Conservation (phyloP, 2,888 invertebrate genomes). For the Ectemnius lituratus region DNA sequence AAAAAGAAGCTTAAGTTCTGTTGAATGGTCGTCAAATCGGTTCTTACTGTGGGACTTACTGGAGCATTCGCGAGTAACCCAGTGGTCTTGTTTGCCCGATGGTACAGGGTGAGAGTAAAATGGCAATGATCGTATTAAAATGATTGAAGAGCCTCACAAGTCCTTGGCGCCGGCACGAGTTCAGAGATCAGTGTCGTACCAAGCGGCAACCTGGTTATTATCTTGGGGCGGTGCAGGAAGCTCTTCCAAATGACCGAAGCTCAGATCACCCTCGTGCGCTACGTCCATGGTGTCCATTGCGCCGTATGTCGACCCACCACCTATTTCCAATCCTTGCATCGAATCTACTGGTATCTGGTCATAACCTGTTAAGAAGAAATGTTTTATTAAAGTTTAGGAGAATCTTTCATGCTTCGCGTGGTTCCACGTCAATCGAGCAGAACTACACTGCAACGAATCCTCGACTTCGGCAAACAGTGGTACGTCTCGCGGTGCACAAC, state of each 20-base stretch:
- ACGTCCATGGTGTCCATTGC: slow-evolving; percentile 93
- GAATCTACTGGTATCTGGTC: slow-evolving; percentile 98
- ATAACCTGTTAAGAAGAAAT: slow-evolving; percentile 85
- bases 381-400: slow-evolving; percentile 16
- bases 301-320: slow-evolving; percentile 87
- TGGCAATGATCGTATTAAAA: slow-evolving; percentile 54
- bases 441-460: slow-evolving; percentile 26
- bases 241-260: slow-evolving; percentile 88
- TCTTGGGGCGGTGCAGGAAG: slow-evolving; percentile 91
- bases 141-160: slow-evolving; percentile 52
- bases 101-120: slow-evolving; percentile 56
- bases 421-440: slow-evolving; percentile 34
- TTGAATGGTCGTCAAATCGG: background rate
- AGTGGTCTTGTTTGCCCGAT: background rate
- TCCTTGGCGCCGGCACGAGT: slow-evolving; percentile 46
- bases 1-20: slow-evolving; percentile 35
- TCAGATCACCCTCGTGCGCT: slow-evolving; percentile 85
- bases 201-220: slow-evolving; percentile 95
- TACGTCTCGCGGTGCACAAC: too few species aligned
- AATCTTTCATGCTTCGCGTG: background rate
- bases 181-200: slow-evolving; percentile 98
- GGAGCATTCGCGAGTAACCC: slow-evolving; percentile 14
- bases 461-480: slow-evolving; percentile 12
- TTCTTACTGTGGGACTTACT: too few species aligned
- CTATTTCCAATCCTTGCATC: slow-evolving; percentile 96